Evolutionary conservation across 1,140 invertebrate species (phyloP), one percentile per base, ranked within the genome.

Genomic region (Atta cephalotes): DNA sequence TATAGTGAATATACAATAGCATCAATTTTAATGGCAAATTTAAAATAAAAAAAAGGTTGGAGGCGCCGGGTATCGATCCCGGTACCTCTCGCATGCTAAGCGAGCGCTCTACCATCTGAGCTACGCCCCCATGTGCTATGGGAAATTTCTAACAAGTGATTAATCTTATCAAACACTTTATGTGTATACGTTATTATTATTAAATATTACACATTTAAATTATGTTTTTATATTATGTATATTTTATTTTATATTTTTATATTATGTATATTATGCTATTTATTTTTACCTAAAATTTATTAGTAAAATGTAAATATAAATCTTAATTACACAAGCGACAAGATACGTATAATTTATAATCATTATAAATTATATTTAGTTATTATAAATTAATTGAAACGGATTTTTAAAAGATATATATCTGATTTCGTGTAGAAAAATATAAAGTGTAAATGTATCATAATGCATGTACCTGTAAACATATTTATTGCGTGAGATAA

Each of bases 31-130:
- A 68, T 6, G 45, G 4, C 10, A 39, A 68, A 68, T 39, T 68
- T 39, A 14, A 21, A 68, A n/a, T 14, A 4, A 51, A 51, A 51
- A 51, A 51, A 51, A 2, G 49, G 0, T n/a, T n/a, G n/a, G n/a
- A n/a, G n/a, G n/a, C n/a, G n/a, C n/a, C n/a, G n/a, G n/a, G n/a
- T n/a, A n/a, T n/a, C n/a, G n/a, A n/a, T n/a, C n/a, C n/a, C n/a
- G n/a, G 0, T 97, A 97, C 97, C 97, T 97, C 97, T 97, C 97
- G 96, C 97, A 97, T 97, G 97, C 97, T 97, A 97, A 97, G 97
- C 97, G 97, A 97, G 97, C 97, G 97, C 97, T 97, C 97, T 97
- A 97, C 97, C 97, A 97, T 97, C 80, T 97, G 97, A 97, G 97
- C 97, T 97, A 97, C 97, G 97, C 96, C 97, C 97, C 96, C 96